Percentiles rank a stretch among this genome's conserved stretches.
Evolutionary conservation across 2,113 vertebrate species (phyloP).

Genomic region (Procavia capensis): DNA sequence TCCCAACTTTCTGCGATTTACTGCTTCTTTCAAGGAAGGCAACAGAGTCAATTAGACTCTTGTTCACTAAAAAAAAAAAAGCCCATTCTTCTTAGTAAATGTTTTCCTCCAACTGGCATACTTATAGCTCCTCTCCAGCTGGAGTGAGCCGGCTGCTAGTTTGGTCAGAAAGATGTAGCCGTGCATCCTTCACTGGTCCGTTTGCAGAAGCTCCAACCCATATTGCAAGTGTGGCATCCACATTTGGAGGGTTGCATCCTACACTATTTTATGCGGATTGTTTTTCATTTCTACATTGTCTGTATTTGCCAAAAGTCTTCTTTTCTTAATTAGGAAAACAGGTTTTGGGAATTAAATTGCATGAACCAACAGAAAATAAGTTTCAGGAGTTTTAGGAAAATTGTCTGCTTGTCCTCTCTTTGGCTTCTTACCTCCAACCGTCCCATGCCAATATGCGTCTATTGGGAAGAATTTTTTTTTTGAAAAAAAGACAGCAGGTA

Average conservation of each 20-base stretch:
- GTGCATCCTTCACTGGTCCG: rapidly evolving
- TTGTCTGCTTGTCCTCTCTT: neutral
- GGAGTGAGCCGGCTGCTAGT: rapidly evolving
- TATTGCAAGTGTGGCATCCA: neutral
- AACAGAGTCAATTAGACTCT: neutral
- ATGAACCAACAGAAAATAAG: constrained; percentile 63
- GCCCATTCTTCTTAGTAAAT: rapidly evolving
- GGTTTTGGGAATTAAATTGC: constrained; percentile 46
- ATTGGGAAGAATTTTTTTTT: constrained; percentile 32
- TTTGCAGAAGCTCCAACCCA: rapidly evolving
- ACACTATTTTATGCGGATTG: neutral
- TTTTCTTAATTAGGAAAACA: constrained; percentile 61
- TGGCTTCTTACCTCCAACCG: constrained; percentile 4
- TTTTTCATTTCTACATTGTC: neutral
- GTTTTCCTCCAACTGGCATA: too few relatives aligned
- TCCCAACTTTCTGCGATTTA: neutral
- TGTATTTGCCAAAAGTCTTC: constrained; percentile 46
- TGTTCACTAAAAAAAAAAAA: neutral
- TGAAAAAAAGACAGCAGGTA: constrained; percentile 45
- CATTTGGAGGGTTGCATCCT: neutral
- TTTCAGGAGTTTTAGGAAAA: constrained; percentile 3
- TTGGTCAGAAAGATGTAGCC: neutral
- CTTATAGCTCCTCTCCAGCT: neutral
- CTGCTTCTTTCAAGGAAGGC: neutral
- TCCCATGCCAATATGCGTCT: neutral